Percentiles rank a stretch among this genome's conserved stretches.
Conservation (phyloP, 92 coral and sea anemone species). For the Phenganax marumi region DNA sequence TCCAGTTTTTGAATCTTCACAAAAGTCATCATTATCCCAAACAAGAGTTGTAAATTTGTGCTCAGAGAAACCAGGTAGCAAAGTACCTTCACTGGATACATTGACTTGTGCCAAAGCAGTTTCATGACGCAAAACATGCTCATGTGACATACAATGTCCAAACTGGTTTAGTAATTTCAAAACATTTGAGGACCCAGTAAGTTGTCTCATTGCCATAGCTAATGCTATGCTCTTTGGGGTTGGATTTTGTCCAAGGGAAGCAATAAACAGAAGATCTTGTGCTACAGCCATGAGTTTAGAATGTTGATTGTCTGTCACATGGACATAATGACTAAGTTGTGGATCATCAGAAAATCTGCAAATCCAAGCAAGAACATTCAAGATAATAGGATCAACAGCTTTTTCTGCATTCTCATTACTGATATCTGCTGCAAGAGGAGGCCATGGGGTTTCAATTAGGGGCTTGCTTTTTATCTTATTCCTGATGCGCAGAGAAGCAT, state of each 20-base stretch:
- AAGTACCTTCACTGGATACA: not conserved
- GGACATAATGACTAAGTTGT: not conserved
- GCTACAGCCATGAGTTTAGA: slow-evolving; percentile 7
- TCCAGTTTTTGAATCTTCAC: slow-evolving; percentile 6
- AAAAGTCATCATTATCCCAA: slow-evolving; percentile 25
- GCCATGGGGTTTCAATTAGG: too few relatives aligned
- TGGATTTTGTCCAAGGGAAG: not conserved
- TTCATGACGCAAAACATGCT: slow-evolving; percentile 8
- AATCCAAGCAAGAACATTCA: slow-evolving; percentile 20
- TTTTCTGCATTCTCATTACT: too few relatives aligned
- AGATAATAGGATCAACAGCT: not conserved
- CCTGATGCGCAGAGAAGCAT: not conserved
- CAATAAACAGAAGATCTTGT: slow-evolving; percentile 18
- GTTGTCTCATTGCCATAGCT: slow-evolving; percentile 18
- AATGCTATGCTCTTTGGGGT: slow-evolving; percentile 16
- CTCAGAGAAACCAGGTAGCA: not conserved
- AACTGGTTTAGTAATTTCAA: slow-evolving; percentile 8
- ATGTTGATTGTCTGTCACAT: not conserved
- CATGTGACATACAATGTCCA: slow-evolving; percentile 23
- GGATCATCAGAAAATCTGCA: slow-evolving; percentile 6
- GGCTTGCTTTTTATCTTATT: too few relatives aligned
- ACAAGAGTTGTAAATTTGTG: not conserved
- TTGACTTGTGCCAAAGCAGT: slow-evolving; percentile 25
- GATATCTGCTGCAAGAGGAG: too few relatives aligned
- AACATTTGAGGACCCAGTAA: slow-evolving; percentile 11